Base-by-base conservation (phyloP, 2,888 invertebrate species). In the Troides oblongomaculatus region DNA sequence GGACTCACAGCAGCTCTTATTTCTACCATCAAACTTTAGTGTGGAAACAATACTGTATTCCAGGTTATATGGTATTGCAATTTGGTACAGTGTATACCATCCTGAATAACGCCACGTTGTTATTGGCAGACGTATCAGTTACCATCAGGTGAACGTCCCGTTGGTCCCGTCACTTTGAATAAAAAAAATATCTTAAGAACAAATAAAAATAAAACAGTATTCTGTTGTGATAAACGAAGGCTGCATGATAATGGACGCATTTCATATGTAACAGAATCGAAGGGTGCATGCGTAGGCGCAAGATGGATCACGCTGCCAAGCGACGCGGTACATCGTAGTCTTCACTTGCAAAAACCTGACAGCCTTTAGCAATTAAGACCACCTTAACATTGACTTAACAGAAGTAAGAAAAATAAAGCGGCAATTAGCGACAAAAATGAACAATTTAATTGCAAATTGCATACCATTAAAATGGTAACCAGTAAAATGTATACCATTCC, bases 361-460 rank as follows among this genome's bases (percentile, higher is more conserved):
- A 66, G 50, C 66, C 66, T 63, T 70, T 70, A 66, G 66, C 70
- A 70, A 70, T 70, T 70, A 70, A 62, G 70, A 63, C 43, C 66
- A 70, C 36, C 59, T 66, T 53, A 63, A 66, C 63, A 70, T 70
- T 62, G 63, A 66, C 60, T 63, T 63, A 63, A 30, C 66, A 66
- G 62, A 53, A 62, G 66, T 59, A 61, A 70, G 69, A 12, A 65
- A 66, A 63, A 66, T 66, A 70, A 70, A 50, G 23, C 43, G 59
- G 62, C 70, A 70, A 70, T 70, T 70, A 70, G 66, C 63, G 66
- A 70, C 66, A 70, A 70, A 65, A 70, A 63, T 70, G 62, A 66
- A 70, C 69, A 70, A 66, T 70, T 70, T 66, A 66, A 70, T 70
- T 70, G 70, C 70, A 66, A 70, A 70, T 70, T 63, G 62, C 62